Evolutionary conservation across 2,113 vertebrate species (phyloP).

Genomic region (Pyxicephalus adspersus): DNA sequence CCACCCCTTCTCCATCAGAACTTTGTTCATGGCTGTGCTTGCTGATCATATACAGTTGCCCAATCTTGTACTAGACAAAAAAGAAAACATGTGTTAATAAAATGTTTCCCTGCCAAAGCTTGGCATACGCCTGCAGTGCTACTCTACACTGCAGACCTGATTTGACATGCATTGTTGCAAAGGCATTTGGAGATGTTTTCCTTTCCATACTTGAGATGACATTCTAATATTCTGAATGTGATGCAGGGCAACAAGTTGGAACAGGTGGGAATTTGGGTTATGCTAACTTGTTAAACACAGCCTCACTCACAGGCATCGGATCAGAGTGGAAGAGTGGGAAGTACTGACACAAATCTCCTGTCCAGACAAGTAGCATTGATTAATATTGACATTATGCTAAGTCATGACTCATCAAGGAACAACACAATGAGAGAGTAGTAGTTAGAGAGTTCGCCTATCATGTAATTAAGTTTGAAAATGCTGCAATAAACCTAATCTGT

Average conservation of each 20-base stretch:
- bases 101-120: background rate
- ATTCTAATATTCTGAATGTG: background rate
- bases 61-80: conserved; percentile 80
- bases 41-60: conserved; percentile 94
- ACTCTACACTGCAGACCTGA: background rate
- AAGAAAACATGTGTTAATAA: conserved; percentile 49
- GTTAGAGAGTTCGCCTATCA: conserved; percentile 25
- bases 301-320: conserved; percentile 24
- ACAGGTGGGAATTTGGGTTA: conserved; percentile 40
- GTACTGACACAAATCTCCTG: conserved; percentile 28
- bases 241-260: conserved; percentile 21
- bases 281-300: conserved; percentile 30
- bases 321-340: conserved; percentile 45
- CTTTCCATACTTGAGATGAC: background rate
- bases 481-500: conserved; percentile 21
- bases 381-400: conserved; percentile 20
- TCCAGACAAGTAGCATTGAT: conserved; percentile 45
- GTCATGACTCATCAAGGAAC: conserved; percentile 28
- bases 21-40: conserved; percentile 96
- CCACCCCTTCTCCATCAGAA: conserved; percentile 93
- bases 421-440: conserved; percentile 29
- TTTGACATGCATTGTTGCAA: background rate
- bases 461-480: conserved; percentile 43
- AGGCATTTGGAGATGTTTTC: background rate
- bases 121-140: background rate